Percentiles rank a stretch among this genome's conserved stretches.
phyloP scores from a whole-genome alignment of 2,888 invertebrate species.

The Alviniconcha strummeri region DNA sequence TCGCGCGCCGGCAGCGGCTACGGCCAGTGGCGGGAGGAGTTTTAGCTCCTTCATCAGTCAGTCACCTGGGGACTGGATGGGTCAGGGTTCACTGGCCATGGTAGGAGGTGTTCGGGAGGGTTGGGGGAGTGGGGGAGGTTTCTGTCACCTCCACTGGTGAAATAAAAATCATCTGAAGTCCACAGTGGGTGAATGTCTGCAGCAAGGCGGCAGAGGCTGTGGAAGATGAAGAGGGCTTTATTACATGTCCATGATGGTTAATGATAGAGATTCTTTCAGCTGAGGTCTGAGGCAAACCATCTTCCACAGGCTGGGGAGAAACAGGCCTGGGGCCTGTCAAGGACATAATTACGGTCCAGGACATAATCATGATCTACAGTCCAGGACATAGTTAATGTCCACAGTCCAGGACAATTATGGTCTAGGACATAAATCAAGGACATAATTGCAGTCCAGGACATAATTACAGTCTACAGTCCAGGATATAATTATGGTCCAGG shows the following conservation, averaged over 20 bases:
- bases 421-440: no score
- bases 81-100: no score
- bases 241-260: background rate
- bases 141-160: background rate
- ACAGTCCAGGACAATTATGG: background rate
- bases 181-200: background rate
- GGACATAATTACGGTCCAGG: background rate
- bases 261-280: background rate
- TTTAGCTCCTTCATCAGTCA: conserved; percentile 32
- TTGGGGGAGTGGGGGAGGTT: no score
- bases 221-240: background rate
- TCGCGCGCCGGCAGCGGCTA: conserved; percentile 43
- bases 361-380: background rate
- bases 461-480: no score
- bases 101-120: background rate
- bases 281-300: no score
- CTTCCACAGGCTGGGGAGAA: background rate
- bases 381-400: background rate
- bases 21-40: conserved; percentile 49
- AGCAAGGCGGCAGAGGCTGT: background rate
- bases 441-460: no score
- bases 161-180: background rate
- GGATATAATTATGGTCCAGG: no score
- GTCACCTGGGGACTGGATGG: background rate
- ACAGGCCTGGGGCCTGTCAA: background rate